Base-by-base conservation (phyloP, 2,888 invertebrate species). In the Subacronicta megacephala region DNA sequence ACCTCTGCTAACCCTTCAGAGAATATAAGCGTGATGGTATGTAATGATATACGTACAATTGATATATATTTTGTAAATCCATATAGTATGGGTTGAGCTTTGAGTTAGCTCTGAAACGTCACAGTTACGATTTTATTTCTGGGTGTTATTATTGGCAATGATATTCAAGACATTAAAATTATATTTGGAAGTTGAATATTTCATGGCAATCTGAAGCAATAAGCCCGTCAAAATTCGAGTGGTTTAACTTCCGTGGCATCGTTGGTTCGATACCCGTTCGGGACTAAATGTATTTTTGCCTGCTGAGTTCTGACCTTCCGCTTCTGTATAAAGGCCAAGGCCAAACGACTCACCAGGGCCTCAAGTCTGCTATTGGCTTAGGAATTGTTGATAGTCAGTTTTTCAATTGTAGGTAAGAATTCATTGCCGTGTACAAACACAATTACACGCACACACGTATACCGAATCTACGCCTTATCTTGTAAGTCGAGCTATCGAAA, bases 141-240 rank as follows among this genome's bases (percentile, higher is more conserved):
- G 58, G 38, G 16, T 62, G 42, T 64, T 64, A 17, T 64, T 50
- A 38, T 64, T 64, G 64, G 64, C 67, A 64, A 16, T 15, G 7
- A 10, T 23, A 10, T 6, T 52, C 33, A 20, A 63, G 40, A 31
- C 67, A 46, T 50, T 20, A n/a, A n/a, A n/a, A 17, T n/a, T 29
- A 15, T 20, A 20, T 45, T 37, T 29, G 16, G 23, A 40, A 44
- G 31, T 31, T 57, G 20, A 23, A 23, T 20, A 63, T 44, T 63
- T 64, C 35, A 36, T 45, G 41, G 36, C 36, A 29, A 36, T 53
- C 7, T 47, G 4, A 18, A 50, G 26, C 17, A 26, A 40, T 47
- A 17, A 9, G 3, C 47, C 17, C 36, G 33, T 29, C 12, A 31
- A 31, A 31, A n/a, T 2, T 31, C 0, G 12, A 12, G 4, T 12